Percentiles rank a stretch among this genome's conserved stretches.
These are phyloP conservation scores for Arctocebus calabarensis DNA, from an alignment of 2,797 vertebrate species.

Conservation along the genomic window DNA sequence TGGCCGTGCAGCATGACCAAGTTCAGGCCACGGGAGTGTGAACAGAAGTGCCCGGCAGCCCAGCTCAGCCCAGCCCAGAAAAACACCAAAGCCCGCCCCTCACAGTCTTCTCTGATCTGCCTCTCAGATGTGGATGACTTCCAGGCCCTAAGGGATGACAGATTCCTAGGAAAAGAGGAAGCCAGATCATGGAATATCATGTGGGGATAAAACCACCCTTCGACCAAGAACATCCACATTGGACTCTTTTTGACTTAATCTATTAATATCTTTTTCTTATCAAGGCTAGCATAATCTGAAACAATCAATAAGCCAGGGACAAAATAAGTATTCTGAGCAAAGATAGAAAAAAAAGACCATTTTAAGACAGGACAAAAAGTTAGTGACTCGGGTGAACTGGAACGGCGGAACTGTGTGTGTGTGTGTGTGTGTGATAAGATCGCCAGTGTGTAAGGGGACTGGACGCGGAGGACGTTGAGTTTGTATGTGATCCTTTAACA, in stretches of 20 bases:
- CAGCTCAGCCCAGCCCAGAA: not conserved
- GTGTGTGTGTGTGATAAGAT: not conserved
- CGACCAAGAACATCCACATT: not conserved
- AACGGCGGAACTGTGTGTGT: not conserved
- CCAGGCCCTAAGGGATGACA: not conserved
- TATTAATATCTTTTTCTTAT: not conserved
- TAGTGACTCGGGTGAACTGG: not conserved
- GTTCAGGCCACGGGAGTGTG: not conserved
- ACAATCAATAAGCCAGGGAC: not conserved
- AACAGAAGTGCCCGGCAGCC: not conserved
- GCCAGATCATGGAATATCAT: not conserved
- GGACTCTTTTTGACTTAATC: not conserved
- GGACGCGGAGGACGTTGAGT: not conserved
- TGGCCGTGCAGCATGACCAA: not conserved
- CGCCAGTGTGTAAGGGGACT: not conserved
- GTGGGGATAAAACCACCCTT: not conserved
- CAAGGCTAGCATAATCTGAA: not conserved
- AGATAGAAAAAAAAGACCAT: not conserved
- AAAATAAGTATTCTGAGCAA: not conserved
- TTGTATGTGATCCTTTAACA: not conserved
- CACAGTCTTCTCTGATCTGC: not conserved
- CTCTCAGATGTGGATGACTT: not conserved
- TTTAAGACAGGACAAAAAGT: not conserved
- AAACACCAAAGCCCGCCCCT: not conserved
- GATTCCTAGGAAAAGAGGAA: not conserved